These are phyloP conservation scores for Rallus limicola DNA, from an alignment of 2,113 vertebrate genomes.

Conservation along the genomic window DNA sequence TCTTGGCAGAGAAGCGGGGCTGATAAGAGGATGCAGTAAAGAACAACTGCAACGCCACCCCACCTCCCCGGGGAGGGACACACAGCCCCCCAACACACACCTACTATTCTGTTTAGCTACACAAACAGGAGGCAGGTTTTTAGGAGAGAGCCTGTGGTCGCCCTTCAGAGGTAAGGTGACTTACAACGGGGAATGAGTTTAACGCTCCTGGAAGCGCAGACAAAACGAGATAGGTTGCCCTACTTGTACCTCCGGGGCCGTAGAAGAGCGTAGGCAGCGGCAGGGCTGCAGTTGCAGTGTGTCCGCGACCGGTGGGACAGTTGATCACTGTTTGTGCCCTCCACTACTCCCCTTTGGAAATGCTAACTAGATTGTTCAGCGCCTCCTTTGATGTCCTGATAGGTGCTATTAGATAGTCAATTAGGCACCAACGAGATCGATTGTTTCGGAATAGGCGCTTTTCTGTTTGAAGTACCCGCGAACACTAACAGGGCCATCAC, in stretches of 20 bases:
- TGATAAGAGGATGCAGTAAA: neutral
- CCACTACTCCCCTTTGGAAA: slow-evolving; percentile 50
- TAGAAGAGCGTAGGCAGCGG: no score
- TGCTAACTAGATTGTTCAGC: slow-evolving; percentile 69
- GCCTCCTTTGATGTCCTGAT: slow-evolving; percentile 63
- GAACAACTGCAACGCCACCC: neutral
- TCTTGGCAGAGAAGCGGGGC: neutral
- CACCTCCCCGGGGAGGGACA: accelerated
- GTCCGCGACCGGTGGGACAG: neutral
- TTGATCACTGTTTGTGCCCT: slow-evolving; percentile 56
- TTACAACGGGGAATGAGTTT: accelerated
- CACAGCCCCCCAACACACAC: no score
- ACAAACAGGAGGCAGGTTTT: neutral
- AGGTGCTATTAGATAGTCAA: slow-evolving; percentile 69
- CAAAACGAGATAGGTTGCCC: accelerated
- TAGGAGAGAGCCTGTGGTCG: neutral
- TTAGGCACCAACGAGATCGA: slow-evolving; percentile 68
- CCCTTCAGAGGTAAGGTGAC: neutral
- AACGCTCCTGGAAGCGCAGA: accelerated
- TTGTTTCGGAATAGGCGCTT: slow-evolving; percentile 35
- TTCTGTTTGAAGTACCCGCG: slow-evolving; percentile 64
- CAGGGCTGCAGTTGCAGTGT: neutral
- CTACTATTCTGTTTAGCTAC: neutral
- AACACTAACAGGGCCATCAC: slow-evolving; percentile 21
- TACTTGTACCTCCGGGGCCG: neutral